Percentiles rank a stretch among this genome's conserved stretches.
Evolutionary conservation across 2,113 vertebrate species (phyloP).

Genomic region (Sinocyclocheilus anophthalmus): DNA sequence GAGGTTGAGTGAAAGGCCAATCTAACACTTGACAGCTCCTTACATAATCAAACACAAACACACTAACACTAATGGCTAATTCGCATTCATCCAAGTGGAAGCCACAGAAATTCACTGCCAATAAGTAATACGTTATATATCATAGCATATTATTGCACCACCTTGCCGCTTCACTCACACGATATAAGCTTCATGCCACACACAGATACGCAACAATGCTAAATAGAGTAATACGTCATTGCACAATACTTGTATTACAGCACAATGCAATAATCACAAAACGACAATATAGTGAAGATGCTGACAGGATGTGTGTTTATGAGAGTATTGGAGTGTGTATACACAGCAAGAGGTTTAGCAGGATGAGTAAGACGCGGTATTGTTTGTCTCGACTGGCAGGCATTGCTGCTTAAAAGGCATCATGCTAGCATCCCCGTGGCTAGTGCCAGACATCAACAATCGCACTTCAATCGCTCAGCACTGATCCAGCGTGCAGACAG

Average conservation of each 20-base stretch:
- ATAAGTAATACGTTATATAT: too few species aligned
- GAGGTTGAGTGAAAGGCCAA: constrained; percentile 32
- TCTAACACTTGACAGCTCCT: neutral
- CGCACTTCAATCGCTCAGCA: constrained; percentile 58
- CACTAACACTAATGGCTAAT: neutral
- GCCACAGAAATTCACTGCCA: too few species aligned
- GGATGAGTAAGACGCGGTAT: constrained; percentile 54
- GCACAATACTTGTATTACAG: constrained; percentile 45
- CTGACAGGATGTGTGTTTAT: constrained; percentile 45
- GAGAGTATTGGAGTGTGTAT: constrained; percentile 19
- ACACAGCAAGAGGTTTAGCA: constrained; percentile 44
- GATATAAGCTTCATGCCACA: neutral
- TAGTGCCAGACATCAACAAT: constrained; percentile 59
- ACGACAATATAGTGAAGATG: constrained; percentile 22
- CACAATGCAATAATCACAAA: constrained; percentile 40
- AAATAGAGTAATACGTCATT: constrained; percentile 25
- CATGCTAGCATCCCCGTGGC: constrained; percentile 51
- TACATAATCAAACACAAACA: neutral
- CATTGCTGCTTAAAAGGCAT: constrained; percentile 51
- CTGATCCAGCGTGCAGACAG: constrained; percentile 57
- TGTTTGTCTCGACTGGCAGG: constrained; percentile 51
- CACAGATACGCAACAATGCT: constrained; percentile 39
- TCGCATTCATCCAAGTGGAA: neutral
- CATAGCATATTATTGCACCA: too few species aligned
- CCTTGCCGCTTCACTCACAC: neutral